Conservation (phyloP, 92 coral and sea anemone species). For the Palythoa heliodiscus region DNA sequence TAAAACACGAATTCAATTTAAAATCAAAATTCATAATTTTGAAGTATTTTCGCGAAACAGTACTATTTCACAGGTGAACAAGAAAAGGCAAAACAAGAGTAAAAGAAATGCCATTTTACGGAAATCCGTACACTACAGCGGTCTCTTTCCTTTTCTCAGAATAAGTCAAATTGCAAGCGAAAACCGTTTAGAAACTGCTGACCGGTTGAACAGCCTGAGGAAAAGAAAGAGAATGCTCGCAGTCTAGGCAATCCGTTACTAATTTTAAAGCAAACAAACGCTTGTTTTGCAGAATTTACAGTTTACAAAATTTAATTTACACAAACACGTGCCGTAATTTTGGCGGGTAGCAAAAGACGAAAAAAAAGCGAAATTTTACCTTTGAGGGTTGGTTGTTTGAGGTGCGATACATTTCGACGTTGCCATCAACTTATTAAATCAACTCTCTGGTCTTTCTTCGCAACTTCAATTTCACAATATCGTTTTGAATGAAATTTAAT, state of each 20-base stretch:
- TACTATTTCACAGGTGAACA: background rate
- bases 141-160: too few species aligned
- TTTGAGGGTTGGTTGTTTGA: background rate
- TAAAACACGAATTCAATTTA: background rate
- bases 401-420: conserved; percentile 7
- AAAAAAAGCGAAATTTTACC: conserved; percentile 3
- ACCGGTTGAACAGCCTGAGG: too few species aligned
- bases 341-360: background rate
- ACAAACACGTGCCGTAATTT: background rate
- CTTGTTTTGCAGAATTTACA: background rate
- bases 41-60: background rate
- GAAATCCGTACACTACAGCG: background rate
- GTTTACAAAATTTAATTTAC: background rate
- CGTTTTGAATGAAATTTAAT: conserved; percentile 19
- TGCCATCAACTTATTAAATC: background rate
- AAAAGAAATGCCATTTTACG: background rate
- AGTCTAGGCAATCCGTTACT: background rate
- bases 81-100: background rate
- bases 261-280: background rate
- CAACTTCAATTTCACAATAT: conserved; percentile 2
- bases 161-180: too few species aligned
- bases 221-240: too few species aligned
- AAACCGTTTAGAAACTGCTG: too few species aligned
- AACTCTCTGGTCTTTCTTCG: background rate
- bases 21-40: background rate